Evolutionary conservation across 2,888 invertebrate genomes (phyloP).

Genomic region (Ganaspis brasiliensis): DNA sequence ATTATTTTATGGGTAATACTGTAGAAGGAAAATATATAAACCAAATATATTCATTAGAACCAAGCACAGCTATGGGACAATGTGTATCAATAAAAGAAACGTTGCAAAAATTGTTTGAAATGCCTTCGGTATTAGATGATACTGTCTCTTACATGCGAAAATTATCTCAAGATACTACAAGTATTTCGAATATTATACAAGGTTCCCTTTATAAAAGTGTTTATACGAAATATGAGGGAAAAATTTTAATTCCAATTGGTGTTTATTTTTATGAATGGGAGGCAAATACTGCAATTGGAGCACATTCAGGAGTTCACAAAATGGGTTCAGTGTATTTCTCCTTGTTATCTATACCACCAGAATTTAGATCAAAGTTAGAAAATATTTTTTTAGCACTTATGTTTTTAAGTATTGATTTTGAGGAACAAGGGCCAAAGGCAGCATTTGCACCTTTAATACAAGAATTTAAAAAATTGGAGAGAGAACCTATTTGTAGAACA

Average conservation of each 20-base stretch:
- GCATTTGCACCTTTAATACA: slow-evolving; percentile 49
- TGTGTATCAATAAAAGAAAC: slow-evolving; percentile 45
- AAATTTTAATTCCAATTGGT: slow-evolving; percentile 47
- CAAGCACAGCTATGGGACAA: slow-evolving; percentile 43
- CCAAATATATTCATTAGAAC: background rate
- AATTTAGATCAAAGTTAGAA: slow-evolving; percentile 48
- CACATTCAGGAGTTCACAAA: slow-evolving; percentile 54
- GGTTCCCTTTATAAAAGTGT: slow-evolving; percentile 36
- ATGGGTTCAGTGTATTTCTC: slow-evolving; percentile 56
- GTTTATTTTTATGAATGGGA: slow-evolving; percentile 49
- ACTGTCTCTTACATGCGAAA: slow-evolving; percentile 45
- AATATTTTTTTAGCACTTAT: slow-evolving; percentile 54
- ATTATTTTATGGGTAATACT: background rate
- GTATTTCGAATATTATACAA: slow-evolving; percentile 50
- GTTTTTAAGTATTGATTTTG: slow-evolving; percentile 45
- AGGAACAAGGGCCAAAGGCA: slow-evolving; percentile 46
- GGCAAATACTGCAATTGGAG: slow-evolving; percentile 55
- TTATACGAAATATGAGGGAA: slow-evolving; percentile 9
- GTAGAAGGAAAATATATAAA: background rate
- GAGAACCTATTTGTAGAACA: background rate
- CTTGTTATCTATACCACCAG: slow-evolving; percentile 48
- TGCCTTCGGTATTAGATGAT: slow-evolving; percentile 45
- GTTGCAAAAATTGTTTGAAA: slow-evolving; percentile 41
- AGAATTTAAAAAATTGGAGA: slow-evolving; percentile 15
- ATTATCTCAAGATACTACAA: background rate